These are phyloP conservation scores for Zaprionus tsacasi DNA, from an alignment of 1,140 invertebrate genomes.

Conservation along the genomic window DNA sequence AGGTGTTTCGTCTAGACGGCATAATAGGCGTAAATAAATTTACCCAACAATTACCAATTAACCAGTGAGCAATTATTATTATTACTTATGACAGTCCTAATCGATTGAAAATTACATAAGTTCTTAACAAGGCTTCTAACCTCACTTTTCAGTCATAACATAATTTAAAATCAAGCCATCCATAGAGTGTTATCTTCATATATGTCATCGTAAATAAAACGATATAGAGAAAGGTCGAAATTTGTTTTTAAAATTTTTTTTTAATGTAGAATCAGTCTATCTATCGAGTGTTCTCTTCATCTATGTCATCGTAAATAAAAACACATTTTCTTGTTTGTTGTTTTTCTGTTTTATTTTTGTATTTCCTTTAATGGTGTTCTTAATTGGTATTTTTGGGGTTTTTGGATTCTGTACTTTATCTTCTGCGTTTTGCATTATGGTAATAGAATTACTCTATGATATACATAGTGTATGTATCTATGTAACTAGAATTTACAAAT, in stretches of 20 bases:
- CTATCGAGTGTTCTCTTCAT: too few relatives aligned
- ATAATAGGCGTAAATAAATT: not conserved
- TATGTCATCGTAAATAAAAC: too few relatives aligned
- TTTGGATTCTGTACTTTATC: constrained; percentile 31
- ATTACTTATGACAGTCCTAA: too few relatives aligned
- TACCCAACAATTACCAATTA: not conserved
- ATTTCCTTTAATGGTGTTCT: constrained; percentile 39
- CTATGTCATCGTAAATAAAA: not conserved
- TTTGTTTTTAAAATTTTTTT: too few relatives aligned
- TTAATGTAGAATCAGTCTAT: too few relatives aligned
- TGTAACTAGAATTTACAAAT: constrained; percentile 52
- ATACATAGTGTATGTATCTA: constrained; percentile 24
- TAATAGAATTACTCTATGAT: constrained; percentile 48
- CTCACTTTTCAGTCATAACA: too few relatives aligned
- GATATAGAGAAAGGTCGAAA: too few relatives aligned
- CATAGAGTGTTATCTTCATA: too few relatives aligned
- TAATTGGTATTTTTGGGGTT: constrained; percentile 41
- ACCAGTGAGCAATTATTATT: too few relatives aligned
- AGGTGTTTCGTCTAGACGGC: not conserved
- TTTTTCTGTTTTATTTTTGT: constrained; percentile 24
- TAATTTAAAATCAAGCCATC: too few relatives aligned
- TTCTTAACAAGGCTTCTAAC: not conserved
- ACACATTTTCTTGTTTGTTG: constrained; percentile 27
- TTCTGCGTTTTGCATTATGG: constrained; percentile 29
- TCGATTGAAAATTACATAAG: too few relatives aligned